Evolutionary conservation across 2,113 vertebrate genomes (phyloP).

Genomic region (Trogon surrucura): DNA sequence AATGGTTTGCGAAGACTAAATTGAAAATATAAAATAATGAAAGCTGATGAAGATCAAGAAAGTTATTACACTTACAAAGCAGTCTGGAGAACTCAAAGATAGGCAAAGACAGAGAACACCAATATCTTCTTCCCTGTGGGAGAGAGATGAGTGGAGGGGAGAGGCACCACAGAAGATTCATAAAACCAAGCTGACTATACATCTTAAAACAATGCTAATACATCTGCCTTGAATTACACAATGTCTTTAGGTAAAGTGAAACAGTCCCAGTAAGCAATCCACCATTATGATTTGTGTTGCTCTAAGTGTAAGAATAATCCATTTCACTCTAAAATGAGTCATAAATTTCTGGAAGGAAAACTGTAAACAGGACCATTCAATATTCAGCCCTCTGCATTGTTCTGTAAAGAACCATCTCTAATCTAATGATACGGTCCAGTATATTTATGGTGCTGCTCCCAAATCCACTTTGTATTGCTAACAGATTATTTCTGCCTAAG

Average conservation of each 20-base stretch:
- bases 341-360: background rate
- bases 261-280: background rate
- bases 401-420: background rate
- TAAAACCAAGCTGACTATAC: background rate
- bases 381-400: background rate
- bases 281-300: background rate
- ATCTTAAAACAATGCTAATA: background rate
- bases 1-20: background rate
- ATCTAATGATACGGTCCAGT: background rate
- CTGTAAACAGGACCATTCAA: background rate
- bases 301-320: background rate
- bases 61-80: background rate
- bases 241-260: background rate
- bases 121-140: background rate
- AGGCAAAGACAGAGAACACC: background rate
- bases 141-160: background rate
- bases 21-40: background rate
- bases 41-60: rapidly evolving
- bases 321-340: background rate
- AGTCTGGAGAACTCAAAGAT: background rate
- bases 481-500: background rate
- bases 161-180: background rate
- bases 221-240: background rate
- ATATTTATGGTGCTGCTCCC: background rate
- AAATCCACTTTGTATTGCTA: slow-evolving; percentile 6